Conservation (phyloP, 2,888 invertebrate species). For the Oscheius onirici region DNA sequence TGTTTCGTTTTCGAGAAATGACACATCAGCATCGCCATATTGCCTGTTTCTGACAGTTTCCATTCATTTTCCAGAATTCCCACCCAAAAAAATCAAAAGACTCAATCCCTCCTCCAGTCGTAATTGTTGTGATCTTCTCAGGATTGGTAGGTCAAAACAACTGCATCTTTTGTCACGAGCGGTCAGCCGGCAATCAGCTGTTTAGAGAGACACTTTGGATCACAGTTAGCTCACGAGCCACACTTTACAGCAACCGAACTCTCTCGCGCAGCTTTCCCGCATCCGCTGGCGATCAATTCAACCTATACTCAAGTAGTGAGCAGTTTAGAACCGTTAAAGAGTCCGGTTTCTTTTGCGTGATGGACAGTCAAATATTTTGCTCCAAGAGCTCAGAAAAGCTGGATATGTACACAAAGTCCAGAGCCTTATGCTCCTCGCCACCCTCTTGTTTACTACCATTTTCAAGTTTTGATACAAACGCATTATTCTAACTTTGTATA, state of each 20-base stretch:
- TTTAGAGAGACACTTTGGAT: conserved; percentile 29
- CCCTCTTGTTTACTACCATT: background rate
- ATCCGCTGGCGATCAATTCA: conserved; percentile 15
- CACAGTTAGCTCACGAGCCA: conserved; percentile 31
- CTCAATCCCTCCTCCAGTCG: background rate
- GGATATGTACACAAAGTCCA: conserved; percentile 2
- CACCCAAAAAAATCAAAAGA: background rate
- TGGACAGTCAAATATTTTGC: conserved; percentile 37
- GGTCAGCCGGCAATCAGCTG: conserved; percentile 33
- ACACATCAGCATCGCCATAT: background rate
- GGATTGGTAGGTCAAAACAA: conserved; percentile 12
- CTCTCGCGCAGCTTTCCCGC: conserved; percentile 13
- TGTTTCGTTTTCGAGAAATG: too few species aligned
- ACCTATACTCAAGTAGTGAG: background rate
- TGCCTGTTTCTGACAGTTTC: background rate
- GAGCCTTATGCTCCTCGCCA: background rate
- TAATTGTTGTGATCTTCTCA: conserved; percentile 12
- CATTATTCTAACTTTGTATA: background rate
- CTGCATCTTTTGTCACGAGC: conserved; percentile 28
- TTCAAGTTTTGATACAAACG: background rate
- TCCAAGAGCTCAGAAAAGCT: conserved; percentile 24
- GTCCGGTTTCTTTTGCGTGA: background rate
- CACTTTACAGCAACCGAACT: conserved; percentile 27
- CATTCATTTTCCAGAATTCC: background rate
- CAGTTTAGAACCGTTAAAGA: background rate